These are phyloP conservation scores for Cerceris ruficornis DNA, from an alignment of 2,888 invertebrate genomes.

Conservation along the genomic window DNA sequence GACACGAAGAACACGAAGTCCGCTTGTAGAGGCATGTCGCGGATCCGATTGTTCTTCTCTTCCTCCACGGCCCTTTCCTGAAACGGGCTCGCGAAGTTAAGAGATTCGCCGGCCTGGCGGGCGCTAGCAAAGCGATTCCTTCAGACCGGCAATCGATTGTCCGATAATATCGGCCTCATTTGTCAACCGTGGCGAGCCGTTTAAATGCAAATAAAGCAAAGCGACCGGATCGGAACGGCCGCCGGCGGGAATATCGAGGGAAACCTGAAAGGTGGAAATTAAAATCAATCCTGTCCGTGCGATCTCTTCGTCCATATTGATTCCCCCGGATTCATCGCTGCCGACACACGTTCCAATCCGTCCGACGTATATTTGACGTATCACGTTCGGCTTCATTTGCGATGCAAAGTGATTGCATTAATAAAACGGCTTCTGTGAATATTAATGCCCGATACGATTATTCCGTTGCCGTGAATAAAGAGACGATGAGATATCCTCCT, in stretches of 20 bases:
- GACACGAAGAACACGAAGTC: constrained; percentile 65
- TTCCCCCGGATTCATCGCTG: not conserved
- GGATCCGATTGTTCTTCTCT: constrained; percentile 69
- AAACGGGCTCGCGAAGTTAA: constrained; percentile 65
- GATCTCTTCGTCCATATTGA: constrained; percentile 46
- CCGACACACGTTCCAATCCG: not conserved
- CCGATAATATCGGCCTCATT: constrained; percentile 78
- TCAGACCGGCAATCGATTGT: constrained; percentile 73
- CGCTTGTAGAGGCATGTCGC: constrained; percentile 66
- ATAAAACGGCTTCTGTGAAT: constrained; percentile 15
- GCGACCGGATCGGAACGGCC: constrained; percentile 26
- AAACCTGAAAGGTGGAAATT: constrained; percentile 30
- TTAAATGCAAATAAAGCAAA: constrained; percentile 76
- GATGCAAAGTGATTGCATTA: too few relatives aligned
- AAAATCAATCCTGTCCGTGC: constrained; percentile 38
- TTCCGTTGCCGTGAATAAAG: too few relatives aligned
- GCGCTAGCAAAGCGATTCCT: constrained; percentile 65
- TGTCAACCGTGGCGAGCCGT: constrained; percentile 73
- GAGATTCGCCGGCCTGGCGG: constrained; percentile 68
- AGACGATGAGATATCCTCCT: not conserved
- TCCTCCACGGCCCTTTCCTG: constrained; percentile 50
- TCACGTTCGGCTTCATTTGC: too few relatives aligned
- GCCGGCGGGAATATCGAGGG: constrained; percentile 19
- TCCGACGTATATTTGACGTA: too few relatives aligned
- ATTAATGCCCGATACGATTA: not conserved